phyloP scores from a whole-genome alignment of 2,797 vertebrate species.

The Lutra lutra region DNA sequence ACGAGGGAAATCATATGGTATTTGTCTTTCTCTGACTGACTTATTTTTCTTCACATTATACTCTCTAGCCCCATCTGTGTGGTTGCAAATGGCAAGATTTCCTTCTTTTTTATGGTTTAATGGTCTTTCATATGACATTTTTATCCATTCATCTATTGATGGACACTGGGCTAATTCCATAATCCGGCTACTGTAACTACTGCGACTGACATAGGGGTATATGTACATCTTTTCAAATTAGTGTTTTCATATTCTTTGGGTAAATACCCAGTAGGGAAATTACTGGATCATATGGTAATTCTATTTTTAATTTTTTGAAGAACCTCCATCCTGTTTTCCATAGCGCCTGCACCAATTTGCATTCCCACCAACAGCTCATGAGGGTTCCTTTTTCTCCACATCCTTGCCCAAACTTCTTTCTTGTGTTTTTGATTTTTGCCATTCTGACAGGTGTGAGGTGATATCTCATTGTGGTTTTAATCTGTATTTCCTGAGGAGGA shows the following conservation, averaged over 20 bases:
- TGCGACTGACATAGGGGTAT: not conserved
- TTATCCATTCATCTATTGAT: not conserved
- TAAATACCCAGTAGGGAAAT: not conserved
- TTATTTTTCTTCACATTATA: not conserved
- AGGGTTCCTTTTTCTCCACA: not conserved
- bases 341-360: not conserved
- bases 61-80: not conserved
- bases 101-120: not conserved
- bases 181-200: not conserved
- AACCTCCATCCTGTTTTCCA: not conserved
- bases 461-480: not conserved
- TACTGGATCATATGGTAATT: not conserved
- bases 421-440: not conserved
- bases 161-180: not conserved
- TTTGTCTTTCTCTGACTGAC: not conserved
- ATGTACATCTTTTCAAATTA: not conserved
- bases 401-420: not conserved
- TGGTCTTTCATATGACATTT: not conserved
- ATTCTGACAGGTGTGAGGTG: not conserved
- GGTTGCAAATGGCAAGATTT: not conserved
- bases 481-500: not conserved
- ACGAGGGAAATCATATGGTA: not conserved
- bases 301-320: not conserved
- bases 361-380: not conserved
- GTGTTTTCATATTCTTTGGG: not conserved